Base-by-base conservation (phyloP, 1,140 invertebrate genomes). In the Callitettix versicolor region DNA sequence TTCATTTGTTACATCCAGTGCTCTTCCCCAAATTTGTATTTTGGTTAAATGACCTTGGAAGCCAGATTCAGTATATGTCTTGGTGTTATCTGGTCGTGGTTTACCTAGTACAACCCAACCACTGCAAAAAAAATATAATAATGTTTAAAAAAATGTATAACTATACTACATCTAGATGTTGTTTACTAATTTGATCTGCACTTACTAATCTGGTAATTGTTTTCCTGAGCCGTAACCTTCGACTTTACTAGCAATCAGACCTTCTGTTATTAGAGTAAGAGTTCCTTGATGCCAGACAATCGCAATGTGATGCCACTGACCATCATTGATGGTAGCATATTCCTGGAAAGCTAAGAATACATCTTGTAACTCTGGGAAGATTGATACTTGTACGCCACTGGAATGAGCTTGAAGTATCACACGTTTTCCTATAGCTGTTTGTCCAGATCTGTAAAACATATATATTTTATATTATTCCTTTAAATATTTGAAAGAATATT, bases 21-120 rank as follows among this genome's bases (percentile, higher is more conserved):
- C 86, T 40, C 91, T 76, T 60, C 84, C 86, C 92, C 95, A 98
- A 47, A 97, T 79, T 75, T 97, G 92, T 20, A 96, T 85, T 71
- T 95, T 92, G 21, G 91, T 95, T 14, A 98, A 68, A 63, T 91
- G 87, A 15, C 95, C 95, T 74, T 93, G 88, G 81, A 98, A 98
- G 9, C 92, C 91, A 15, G 81, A 75, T 69, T 91, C 86, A 0
- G 84, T 84, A 62, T 88, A 88, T 1, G 84, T 79, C 62, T 85
- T 86, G 6, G 80, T 71, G 64, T 81, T 78, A 51, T 79, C 77
- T n/a, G 79, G 77, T 65, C 88, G 81, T 26, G 90, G 89, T 66
- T 92, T 89, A 34, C 95, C 95, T 36, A 98, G 72, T 7, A 90
- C 90, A 18, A 93, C 79, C 91, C 92, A 98, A 14, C 86, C 85